Base-by-base conservation (phyloP, 2,113 vertebrate species). In the Alligator mississippiensis region DNA sequence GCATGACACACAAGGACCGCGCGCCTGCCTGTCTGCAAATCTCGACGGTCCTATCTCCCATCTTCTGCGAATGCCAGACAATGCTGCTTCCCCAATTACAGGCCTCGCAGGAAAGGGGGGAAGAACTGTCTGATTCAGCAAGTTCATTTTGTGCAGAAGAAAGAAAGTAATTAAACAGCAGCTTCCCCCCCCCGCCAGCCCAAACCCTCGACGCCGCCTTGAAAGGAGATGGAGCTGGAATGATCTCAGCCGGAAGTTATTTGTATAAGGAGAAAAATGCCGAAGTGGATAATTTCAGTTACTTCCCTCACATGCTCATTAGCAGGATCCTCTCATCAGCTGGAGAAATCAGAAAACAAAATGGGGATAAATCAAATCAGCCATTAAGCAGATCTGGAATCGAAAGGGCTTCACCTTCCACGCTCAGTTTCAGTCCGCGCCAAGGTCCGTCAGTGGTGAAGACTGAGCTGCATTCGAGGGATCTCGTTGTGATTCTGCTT, bases 171-270 rank as follows among this genome's bases (percentile, higher is more conserved):
- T 96, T 96, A 96, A 94, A 62, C 92, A 93, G 59, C 87, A 87
- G 91, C 95, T 91, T 83, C 59, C 87, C 95, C 93, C 93, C 2
- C 21, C 90, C 2, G 59, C 91, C 91, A 92, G 82, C 92, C 70
- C 47, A 24, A 74, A 7, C 70, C 93, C 92, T 57, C 25, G 3
- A 28, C 12, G 64, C 54, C 24, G 64, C 54, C 80, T 16, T 12
- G n/a, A n/a, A 68, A 92, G 92, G 93, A 90, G 88, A 62, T 90
- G 79, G 60, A 88, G 95, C 95, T 95, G 75, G 92, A 94, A 94
- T 93, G 95, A 87, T 82, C 91, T 90, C 87, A 92, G 95, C 91
- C 64, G 95, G 96, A 95, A 97, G 94, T 94, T 92, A 93, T 96
- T 96, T 96, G 93, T 96, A 90, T 83, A 55, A 92, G 84, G 87